Conservation (phyloP, 2,797 vertebrate species). For the Merluccius polli region DNA sequence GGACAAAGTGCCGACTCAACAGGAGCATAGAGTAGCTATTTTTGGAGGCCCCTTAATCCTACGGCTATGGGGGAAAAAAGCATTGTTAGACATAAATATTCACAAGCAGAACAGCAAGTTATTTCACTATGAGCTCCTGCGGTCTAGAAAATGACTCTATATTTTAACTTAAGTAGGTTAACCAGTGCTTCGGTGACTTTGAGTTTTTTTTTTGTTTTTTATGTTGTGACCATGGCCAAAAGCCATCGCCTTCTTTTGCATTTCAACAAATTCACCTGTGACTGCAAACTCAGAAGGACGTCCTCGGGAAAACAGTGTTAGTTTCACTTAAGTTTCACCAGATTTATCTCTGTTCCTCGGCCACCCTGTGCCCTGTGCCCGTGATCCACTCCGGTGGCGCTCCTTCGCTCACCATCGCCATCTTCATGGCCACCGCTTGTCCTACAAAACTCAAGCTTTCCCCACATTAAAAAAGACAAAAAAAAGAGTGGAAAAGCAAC, state of each 20-base stretch:
- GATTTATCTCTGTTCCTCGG: too few relatives aligned
- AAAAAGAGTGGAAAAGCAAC: neutral
- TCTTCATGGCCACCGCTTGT: neutral
- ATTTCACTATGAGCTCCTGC: neutral
- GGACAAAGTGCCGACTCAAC: constrained; percentile 25
- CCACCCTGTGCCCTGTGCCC: too few relatives aligned
- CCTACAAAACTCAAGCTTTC: neutral
- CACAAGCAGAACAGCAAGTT: constrained; percentile 14
- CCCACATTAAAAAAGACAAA: neutral
- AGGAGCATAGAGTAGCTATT: constrained; percentile 20
- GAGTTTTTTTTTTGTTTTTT: neutral
- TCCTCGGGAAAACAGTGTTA: neutral
- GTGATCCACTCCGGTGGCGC: too few relatives aligned
- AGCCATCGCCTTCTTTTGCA: neutral
- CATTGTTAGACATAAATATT: constrained; percentile 25
- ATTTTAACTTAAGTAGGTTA: neutral
- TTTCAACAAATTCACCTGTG: neutral
- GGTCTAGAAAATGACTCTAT: neutral
- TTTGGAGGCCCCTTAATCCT: constrained; percentile 29
- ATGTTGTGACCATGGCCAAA: neutral
- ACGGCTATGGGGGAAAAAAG: constrained; percentile 7
- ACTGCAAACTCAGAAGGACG: neutral
- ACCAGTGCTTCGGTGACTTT: neutral
- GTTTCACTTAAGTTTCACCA: neutral
- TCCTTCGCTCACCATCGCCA: neutral